Evolutionary conservation across 2,888 invertebrate genomes (phyloP).

Genomic region (Acanthococcus lagerstroemiae): DNA sequence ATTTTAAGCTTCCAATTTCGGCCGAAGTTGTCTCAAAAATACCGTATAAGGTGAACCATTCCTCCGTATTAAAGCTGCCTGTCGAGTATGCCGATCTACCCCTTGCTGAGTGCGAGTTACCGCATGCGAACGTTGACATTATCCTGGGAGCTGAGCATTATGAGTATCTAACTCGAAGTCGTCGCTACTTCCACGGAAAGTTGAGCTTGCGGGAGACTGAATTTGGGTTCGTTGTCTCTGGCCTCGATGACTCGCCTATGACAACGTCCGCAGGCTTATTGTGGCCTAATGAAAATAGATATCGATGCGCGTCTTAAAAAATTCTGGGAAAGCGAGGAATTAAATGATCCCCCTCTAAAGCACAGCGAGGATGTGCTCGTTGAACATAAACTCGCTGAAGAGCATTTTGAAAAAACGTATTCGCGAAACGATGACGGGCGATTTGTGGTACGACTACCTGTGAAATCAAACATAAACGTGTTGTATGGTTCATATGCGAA

Average conservation of each 20-base stretch:
- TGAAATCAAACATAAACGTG: background rate
- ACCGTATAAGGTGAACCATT: background rate
- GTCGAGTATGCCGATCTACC: background rate
- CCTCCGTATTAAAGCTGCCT: background rate
- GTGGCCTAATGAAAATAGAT: background rate
- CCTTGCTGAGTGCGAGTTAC: background rate
- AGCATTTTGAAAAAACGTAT: background rate
- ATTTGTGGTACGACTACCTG: slow-evolving; percentile 13
- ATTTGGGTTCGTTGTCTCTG: background rate
- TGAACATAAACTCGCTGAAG: slow-evolving; percentile 1
- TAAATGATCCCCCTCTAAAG: background rate
- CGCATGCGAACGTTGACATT: background rate
- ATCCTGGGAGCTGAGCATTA: background rate
- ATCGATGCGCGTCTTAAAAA: background rate
- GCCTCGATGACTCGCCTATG: background rate
- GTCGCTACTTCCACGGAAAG: background rate
- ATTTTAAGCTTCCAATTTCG: background rate
- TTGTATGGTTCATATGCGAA: background rate
- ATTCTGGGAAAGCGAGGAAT: slow-evolving; percentile 16
- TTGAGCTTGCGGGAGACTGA: background rate
- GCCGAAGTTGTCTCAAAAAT: background rate
- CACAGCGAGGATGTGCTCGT: background rate
- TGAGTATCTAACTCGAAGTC: background rate
- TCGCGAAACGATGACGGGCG: background rate
- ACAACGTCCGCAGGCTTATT: background rate